A percentile compares a stretch with the other conserved stretches of the same genome.
Conservation (phyloP, 1,140 invertebrate genomes). For the Scaptomyza graminum region DNA sequence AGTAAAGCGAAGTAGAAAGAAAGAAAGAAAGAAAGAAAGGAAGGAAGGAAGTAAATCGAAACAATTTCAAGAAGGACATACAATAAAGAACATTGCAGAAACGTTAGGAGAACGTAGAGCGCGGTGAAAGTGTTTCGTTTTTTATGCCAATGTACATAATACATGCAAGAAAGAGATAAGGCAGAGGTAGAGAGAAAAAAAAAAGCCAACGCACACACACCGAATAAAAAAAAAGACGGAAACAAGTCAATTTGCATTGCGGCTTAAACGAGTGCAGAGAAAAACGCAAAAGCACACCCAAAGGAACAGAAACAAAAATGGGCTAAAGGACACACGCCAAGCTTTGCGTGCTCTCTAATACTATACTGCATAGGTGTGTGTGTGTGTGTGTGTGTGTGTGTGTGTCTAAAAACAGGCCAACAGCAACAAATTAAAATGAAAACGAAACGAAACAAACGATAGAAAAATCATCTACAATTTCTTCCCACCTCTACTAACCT, state of each 20-base stretch:
- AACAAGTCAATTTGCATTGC: conserved; percentile 81
- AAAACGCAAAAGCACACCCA: conserved; percentile 25
- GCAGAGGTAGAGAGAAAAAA: conserved; percentile 22
- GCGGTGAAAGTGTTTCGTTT: conserved; percentile 51
- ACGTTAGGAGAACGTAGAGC: background rate
- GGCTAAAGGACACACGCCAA: conserved; percentile 32
- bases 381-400: conserved; percentile 12
- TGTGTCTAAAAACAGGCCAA: conserved; percentile 19
- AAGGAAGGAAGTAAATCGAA: conserved; percentile 41
- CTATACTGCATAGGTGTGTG: background rate
- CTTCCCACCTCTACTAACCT: no score
- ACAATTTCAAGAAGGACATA: conserved; percentile 62
- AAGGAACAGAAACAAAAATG: conserved; percentile 30
- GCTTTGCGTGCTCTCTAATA: background rate
- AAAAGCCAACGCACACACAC: background rate
- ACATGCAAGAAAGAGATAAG: conserved; percentile 31
- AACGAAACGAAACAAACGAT: background rate
- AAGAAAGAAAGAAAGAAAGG: background rate
- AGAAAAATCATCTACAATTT: conserved; percentile 14
- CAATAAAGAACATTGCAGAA: conserved; percentile 6
- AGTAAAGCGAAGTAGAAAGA: background rate
- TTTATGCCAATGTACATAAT: conserved; percentile 68
- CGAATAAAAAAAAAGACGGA: conserved; percentile 47
- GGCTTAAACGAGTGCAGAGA: conserved; percentile 68
- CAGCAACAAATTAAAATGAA: conserved; percentile 6